These are phyloP conservation scores for Perodicticus potto DNA, from an alignment of 2,797 vertebrate genomes.

Conservation along the genomic window DNA sequence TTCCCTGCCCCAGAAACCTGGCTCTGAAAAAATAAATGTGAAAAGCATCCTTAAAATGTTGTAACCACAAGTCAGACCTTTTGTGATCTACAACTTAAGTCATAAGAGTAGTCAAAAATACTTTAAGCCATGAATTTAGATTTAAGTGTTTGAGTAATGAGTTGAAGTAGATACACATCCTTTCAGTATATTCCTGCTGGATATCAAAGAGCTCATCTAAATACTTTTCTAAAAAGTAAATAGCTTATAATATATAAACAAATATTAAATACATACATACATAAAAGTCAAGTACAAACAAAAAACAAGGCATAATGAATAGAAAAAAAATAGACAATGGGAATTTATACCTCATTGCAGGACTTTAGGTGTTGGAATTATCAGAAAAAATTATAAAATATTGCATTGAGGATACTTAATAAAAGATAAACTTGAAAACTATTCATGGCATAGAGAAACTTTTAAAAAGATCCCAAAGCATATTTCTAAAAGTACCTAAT, in stretches of 20 bases:
- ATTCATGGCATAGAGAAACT: neutral
- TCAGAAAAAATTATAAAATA: neutral
- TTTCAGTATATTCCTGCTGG: neutral
- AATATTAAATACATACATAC: neutral
- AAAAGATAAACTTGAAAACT: neutral
- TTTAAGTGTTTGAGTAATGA: neutral
- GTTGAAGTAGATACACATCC: neutral
- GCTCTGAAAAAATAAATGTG: neutral
- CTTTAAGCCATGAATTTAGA: neutral
- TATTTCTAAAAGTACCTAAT: neutral
- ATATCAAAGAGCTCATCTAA: slow-evolving; percentile 1
- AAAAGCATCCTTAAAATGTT: neutral
- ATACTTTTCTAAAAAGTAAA: neutral
- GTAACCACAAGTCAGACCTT: neutral
- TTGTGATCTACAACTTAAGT: neutral
- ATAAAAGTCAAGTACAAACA: neutral
- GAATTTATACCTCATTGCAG: neutral
- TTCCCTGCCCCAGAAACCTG: neutral
- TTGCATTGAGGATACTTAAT: neutral
- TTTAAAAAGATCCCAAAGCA: neutral
- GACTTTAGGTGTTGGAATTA: neutral
- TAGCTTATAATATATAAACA: neutral
- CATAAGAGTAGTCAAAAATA: neutral
- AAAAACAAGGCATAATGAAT: neutral
- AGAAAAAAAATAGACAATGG: neutral